Evolutionary conservation across 1,140 invertebrate genomes (phyloP).

Genomic region (Diprion similis): DNA sequence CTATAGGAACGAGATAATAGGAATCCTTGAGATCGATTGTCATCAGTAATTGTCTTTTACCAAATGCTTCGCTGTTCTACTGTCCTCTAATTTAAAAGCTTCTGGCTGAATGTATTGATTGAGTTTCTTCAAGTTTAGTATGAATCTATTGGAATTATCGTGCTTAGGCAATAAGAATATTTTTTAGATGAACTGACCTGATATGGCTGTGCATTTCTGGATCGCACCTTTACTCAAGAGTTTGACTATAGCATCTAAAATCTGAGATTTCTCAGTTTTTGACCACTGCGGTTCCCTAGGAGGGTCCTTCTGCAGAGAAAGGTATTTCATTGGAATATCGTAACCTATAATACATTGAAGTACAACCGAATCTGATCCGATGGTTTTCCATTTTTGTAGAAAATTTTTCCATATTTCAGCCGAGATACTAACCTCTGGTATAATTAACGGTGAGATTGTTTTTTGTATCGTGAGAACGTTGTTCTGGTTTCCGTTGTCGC

Average conservation of each 20-base stretch:
- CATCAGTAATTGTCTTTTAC: neutral
- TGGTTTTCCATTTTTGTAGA: constrained; percentile 18
- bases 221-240: constrained; percentile 19
- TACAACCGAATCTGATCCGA: constrained; percentile 6
- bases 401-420: neutral
- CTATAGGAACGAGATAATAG: too few relatives aligned
- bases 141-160: neutral
- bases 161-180: neutral
- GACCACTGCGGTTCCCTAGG: neutral
- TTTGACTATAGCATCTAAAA: constrained; percentile 10
- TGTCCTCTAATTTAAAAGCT: neutral
- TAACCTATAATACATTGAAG: constrained; percentile 16
- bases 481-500: too few relatives aligned
- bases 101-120: neutral
- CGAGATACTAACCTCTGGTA: neutral
- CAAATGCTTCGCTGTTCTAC: neutral
- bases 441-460: neutral
- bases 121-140: neutral
- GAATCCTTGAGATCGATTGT: too few relatives aligned
- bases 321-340: constrained; percentile 12
- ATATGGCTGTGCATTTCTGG: constrained; percentile 3
- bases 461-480: neutral
- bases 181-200: neutral
- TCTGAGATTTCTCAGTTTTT: constrained; percentile 10
- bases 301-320: neutral